A percentile compares a stretch with the other conserved stretches of the same genome.
Evolutionary conservation across 2,113 vertebrate genomes (phyloP).

Genomic region (Epinephelus cyanopodus): DNA sequence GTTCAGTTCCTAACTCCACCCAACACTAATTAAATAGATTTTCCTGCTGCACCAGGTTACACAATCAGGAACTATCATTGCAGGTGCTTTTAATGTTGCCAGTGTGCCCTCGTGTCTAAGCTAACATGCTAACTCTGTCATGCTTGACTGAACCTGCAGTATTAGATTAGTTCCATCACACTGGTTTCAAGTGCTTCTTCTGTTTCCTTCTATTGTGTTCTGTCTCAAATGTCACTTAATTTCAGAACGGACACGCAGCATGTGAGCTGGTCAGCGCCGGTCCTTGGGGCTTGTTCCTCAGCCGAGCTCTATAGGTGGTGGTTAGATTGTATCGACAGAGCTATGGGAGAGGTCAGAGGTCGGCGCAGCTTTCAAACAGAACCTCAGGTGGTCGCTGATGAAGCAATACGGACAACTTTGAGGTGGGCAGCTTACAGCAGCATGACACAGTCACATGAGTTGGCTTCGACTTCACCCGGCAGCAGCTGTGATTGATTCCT

Average conservation of each 20-base stretch:
- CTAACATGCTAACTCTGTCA: background rate
- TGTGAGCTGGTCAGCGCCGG: background rate
- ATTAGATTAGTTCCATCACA: background rate
- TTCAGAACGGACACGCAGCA: background rate
- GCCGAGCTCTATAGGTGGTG: background rate
- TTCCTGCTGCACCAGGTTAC: background rate
- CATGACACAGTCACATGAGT: background rate
- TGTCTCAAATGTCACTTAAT: background rate
- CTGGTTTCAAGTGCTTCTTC: background rate
- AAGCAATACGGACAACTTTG: constrained; percentile 24
- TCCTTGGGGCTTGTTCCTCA: background rate
- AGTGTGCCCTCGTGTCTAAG: background rate
- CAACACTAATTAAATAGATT: background rate
- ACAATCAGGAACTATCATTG: background rate
- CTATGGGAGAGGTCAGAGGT: constrained; percentile 19
- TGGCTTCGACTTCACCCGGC: background rate
- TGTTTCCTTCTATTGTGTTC: background rate
- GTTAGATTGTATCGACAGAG: background rate
- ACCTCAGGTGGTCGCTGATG: constrained; percentile 16
- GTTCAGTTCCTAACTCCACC: background rate
- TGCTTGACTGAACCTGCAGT: background rate
- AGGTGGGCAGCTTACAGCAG: constrained; percentile 5
- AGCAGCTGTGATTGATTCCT: background rate
- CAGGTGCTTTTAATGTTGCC: background rate
- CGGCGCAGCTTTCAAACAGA: constrained; percentile 8